Evolutionary conservation across 2,888 invertebrate species (phyloP).

Genomic region (Spodoptera picta): DNA sequence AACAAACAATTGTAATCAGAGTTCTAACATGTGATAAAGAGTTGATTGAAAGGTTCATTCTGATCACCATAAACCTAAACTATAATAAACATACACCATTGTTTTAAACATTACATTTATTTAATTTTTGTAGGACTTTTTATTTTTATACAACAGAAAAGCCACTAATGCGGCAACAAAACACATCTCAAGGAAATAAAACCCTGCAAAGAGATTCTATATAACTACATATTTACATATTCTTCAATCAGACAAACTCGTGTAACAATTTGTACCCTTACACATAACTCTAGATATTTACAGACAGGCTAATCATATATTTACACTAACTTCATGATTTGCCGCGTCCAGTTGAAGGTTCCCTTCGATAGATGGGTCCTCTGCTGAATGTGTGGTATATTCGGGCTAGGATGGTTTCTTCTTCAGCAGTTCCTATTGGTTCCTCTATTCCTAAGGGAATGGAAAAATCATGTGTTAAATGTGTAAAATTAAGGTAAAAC

Average conservation of each 20-base stretch:
- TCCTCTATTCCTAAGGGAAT: constrained; percentile 78
- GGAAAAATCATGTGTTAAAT: neutral
- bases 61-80: constrained; percentile 31
- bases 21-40: constrained; percentile 36
- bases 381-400: constrained; percentile 87
- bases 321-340: constrained; percentile 52
- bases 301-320: constrained; percentile 42
- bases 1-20: constrained; percentile 49
- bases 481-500: neutral
- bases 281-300: constrained; percentile 42
- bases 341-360: constrained; percentile 91
- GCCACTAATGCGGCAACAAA: constrained; percentile 29
- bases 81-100: constrained; percentile 32
- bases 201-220: constrained; percentile 52
- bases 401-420: constrained; percentile 67
- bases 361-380: constrained; percentile 92
- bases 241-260: constrained; percentile 42
- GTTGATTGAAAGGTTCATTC: constrained; percentile 33
- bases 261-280: constrained; percentile 57
- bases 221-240: constrained; percentile 51
- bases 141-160: constrained; percentile 16
- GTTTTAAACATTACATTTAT: constrained; percentile 22
- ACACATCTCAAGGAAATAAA: constrained; percentile 44
- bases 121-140: constrained; percentile 15
- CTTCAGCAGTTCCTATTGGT: constrained; percentile 86